These are phyloP conservation scores for Lordiphosa collinella DNA, from an alignment of 1,140 invertebrate species.

Conservation along the genomic window DNA sequence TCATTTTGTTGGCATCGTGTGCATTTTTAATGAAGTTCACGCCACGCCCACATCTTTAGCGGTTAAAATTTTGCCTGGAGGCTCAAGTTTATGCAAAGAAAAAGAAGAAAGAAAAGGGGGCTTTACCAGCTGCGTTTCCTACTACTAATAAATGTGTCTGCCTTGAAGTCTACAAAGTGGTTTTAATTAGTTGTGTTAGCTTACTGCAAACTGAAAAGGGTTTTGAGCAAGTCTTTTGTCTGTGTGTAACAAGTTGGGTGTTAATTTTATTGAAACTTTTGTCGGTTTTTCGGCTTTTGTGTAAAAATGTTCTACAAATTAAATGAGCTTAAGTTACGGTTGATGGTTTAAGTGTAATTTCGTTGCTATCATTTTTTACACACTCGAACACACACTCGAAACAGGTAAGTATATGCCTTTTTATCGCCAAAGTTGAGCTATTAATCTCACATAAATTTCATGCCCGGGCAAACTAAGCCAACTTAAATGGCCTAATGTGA, in stretches of 20 bases:
- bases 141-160: conserved; percentile 53
- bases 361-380: background rate
- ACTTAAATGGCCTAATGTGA: conserved; percentile 15
- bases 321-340: conserved; percentile 16
- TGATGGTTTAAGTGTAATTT: conserved; percentile 1
- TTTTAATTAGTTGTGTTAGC: conserved; percentile 70
- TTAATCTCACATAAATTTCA: conserved; percentile 26
- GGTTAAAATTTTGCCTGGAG: conserved; percentile 55
- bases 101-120: background rate
- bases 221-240: background rate
- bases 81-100: conserved; percentile 35
- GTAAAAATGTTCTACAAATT: conserved; percentile 23
- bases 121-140: conserved; percentile 34
- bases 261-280: conserved; percentile 45
- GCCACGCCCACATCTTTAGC: conserved; percentile 52
- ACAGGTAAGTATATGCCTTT: background rate
- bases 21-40: conserved; percentile 59
- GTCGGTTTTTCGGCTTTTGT: conserved; percentile 14
- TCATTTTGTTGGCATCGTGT: conserved; percentile 15
- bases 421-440: conserved; percentile 17
- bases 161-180: conserved; percentile 52
- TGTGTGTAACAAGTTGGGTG: conserved; percentile 45
- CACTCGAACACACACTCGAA: background rate
- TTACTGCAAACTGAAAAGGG: conserved; percentile 15
- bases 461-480: conserved; percentile 10